Conservation (phyloP, 2,888 invertebrate genomes). For the Sericinus montela region DNA sequence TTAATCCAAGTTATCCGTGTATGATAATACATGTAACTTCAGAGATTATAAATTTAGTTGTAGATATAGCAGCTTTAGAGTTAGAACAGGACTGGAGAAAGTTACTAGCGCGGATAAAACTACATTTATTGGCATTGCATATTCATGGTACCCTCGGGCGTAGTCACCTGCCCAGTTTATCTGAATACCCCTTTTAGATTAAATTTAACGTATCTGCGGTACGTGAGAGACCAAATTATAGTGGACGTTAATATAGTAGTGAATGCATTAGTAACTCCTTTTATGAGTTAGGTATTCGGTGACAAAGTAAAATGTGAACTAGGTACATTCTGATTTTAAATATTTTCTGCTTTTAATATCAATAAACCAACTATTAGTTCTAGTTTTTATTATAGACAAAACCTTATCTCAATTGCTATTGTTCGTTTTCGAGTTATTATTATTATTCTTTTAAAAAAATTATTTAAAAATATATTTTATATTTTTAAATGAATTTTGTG, state of each 20-base stretch:
- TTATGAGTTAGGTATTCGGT: constrained; percentile 53
- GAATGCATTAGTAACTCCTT: constrained; percentile 53
- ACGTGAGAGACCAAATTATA: constrained; percentile 28
- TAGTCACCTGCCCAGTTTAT: constrained; percentile 34
- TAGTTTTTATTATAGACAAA: too few species aligned
- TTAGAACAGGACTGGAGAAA: constrained; percentile 45
- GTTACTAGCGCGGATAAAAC: constrained; percentile 65
- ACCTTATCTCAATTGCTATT: too few species aligned
- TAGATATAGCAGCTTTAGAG: constrained; percentile 1
- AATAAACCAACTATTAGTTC: not conserved
- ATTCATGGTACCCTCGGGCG: constrained; percentile 67
- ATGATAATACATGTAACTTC: too few species aligned
- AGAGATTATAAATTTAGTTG: constrained; percentile 1
- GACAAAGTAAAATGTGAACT: constrained; percentile 32
- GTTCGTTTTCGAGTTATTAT: too few species aligned
- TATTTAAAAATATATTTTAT: too few species aligned
- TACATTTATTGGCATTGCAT: constrained; percentile 74
- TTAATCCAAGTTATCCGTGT: too few species aligned
- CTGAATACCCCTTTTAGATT: constrained; percentile 22
- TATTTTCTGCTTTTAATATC: constrained; percentile 5
- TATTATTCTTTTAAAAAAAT: too few species aligned
- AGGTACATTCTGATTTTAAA: constrained; percentile 9
- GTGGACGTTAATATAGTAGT: constrained; percentile 29
- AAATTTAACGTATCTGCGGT: not conserved
- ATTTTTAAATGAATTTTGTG: too few species aligned